A percentile compares a stretch with the other conserved stretches of the same genome.
These are phyloP conservation scores for Chelonus insularis DNA, from an alignment of 1,140 invertebrate genomes.

Conservation along the genomic window DNA sequence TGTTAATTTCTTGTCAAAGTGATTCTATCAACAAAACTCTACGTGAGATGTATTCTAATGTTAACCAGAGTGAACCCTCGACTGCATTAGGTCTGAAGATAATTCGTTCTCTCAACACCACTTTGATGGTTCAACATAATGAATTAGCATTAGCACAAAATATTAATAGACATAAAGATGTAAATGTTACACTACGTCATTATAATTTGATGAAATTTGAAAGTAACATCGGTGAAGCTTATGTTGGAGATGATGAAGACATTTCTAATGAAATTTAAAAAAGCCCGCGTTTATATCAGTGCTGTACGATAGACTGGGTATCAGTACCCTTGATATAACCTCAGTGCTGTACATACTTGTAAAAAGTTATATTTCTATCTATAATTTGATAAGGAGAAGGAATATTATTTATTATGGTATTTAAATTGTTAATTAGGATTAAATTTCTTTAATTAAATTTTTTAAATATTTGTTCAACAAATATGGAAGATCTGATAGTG, in stretches of 20 bases:
- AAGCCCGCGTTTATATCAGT: too few relatives aligned
- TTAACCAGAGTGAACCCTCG: neutral
- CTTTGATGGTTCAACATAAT: neutral
- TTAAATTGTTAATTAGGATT: too few relatives aligned
- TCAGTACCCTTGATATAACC: too few relatives aligned
- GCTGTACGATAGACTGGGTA: too few relatives aligned
- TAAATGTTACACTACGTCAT: neutral
- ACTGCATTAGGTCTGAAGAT: neutral
- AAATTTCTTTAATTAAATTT: too few relatives aligned
- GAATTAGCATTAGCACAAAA: neutral
- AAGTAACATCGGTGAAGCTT: neutral
- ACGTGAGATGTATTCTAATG: neutral
- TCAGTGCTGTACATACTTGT: too few relatives aligned
- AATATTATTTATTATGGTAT: too few relatives aligned
- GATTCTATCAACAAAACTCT: neutral
- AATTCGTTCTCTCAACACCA: neutral
- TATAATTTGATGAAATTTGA: neutral
- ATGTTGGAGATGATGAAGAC: neutral
- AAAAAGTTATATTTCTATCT: too few relatives aligned
- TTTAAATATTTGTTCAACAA: neutral
- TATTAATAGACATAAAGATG: neutral
- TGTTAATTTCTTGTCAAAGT: neutral
- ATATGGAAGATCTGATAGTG: slow-evolving; percentile 33
- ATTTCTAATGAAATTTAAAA: too few relatives aligned
- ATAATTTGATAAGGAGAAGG: too few relatives aligned